A percentile compares a stretch with the other conserved stretches of the same genome.
These are phyloP conservation scores for Brevipalpus yothersi DNA, from an alignment of 1,140 invertebrate species.

Conservation along the genomic window DNA sequence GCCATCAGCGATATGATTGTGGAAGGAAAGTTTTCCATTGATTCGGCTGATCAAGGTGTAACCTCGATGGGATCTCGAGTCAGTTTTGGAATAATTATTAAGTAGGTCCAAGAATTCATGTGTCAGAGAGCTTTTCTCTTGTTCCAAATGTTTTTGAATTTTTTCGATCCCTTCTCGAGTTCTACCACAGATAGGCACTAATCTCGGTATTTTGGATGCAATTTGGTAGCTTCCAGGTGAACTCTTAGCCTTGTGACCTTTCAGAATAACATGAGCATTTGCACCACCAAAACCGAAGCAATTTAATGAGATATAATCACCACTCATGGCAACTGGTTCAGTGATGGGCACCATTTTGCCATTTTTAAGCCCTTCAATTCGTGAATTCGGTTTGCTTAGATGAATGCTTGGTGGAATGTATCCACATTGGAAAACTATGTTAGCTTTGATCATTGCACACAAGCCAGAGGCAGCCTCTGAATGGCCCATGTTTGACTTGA, in stretches of 20 bases:
- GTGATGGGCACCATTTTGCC: conserved; percentile 44
- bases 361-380: conserved; percentile 30
- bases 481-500: conserved; percentile 84
- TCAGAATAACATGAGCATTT: conserved; percentile 73
- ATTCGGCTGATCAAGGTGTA: neutral
- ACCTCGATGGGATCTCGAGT: neutral
- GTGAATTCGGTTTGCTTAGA: conserved; percentile 25
- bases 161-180: neutral
- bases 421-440: conserved; percentile 24
- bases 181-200: neutral
- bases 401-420: conserved; percentile 28
- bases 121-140: neutral
- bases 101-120: neutral
- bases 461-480: conserved; percentile 65
- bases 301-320: conserved; percentile 66
- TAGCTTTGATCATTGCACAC: conserved; percentile 20
- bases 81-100: neutral
- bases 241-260: conserved; percentile 12
- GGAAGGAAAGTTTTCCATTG: neutral
- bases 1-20: neutral
- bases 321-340: conserved; percentile 29
- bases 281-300: conserved; percentile 95
- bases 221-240: neutral
- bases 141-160: neutral
- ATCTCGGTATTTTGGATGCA: neutral